Conservation (phyloP, 2,888 invertebrate genomes). For the Morpho achilles region DNA sequence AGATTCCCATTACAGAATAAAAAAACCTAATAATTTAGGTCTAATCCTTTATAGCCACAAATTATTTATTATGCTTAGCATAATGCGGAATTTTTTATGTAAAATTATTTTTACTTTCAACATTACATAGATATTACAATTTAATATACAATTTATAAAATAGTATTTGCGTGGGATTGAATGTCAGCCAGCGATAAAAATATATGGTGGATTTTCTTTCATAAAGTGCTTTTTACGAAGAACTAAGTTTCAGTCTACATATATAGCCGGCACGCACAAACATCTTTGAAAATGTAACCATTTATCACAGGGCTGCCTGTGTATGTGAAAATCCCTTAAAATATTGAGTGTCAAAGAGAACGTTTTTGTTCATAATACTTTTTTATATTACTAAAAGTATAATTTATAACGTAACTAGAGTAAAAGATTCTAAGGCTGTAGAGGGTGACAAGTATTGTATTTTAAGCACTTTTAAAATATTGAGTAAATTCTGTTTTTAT, state of each 20-base stretch:
- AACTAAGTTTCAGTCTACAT: conserved; percentile 39
- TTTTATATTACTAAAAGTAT: conserved; percentile 6
- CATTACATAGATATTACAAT: too few species aligned
- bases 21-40: too few species aligned
- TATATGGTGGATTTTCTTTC: conserved; percentile 26
- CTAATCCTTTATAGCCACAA: too few species aligned
- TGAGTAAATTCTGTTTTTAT: too few species aligned
- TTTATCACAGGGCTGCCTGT: conserved; percentile 31
- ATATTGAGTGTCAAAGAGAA: conserved; percentile 7
- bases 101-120: too few species aligned
- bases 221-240: conserved; percentile 44
- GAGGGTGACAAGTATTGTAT: background rate
- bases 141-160: too few species aligned
- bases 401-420: conserved; percentile 6
- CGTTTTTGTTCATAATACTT: conserved; percentile 7
- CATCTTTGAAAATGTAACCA: conserved; percentile 37
- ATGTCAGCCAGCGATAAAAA: conserved; percentile 29
- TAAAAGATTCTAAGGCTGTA: background rate
- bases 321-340: conserved; percentile 20
- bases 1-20: too few species aligned
- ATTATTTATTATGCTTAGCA: too few species aligned
- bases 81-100: too few species aligned
- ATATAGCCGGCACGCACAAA: conserved; percentile 32
- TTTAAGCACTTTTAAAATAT: background rate
- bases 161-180: too few species aligned